Evolutionary conservation across 2,113 vertebrate genomes (phyloP).

Genomic region (Chamaetylas fuelleborni): DNA sequence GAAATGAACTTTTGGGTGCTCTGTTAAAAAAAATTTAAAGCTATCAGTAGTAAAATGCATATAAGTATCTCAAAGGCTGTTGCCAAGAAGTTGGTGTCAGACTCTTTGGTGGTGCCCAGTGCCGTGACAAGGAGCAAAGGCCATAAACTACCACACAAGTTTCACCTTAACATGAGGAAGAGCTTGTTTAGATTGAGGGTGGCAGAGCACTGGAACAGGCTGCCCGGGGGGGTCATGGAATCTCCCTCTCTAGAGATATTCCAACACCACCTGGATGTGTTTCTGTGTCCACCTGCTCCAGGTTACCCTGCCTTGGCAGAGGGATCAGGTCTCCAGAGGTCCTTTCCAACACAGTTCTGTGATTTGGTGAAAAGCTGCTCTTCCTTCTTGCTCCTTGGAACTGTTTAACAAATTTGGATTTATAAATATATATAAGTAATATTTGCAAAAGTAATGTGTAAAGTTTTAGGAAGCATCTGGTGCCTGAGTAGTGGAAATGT

Average conservation of each 20-base stretch:
- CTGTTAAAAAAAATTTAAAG: background rate
- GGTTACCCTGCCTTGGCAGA: background rate
- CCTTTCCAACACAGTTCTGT: background rate
- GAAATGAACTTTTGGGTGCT: rapidly evolving
- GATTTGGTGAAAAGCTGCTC: rapidly evolving
- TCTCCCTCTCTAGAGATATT: background rate
- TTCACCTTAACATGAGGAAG: background rate
- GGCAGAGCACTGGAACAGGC: background rate
- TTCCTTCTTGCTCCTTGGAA: background rate
- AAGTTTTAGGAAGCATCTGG: background rate
- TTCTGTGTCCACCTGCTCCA: background rate
- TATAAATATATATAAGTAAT: background rate
- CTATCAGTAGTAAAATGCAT: background rate
- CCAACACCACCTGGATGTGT: rapidly evolving
- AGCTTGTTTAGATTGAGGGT: background rate
- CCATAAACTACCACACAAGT: background rate
- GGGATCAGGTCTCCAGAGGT: rapidly evolving
- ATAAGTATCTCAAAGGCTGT: background rate
- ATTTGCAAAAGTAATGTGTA: background rate
- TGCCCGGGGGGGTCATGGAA: rapidly evolving
- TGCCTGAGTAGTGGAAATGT: background rate
- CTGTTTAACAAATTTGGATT: background rate
- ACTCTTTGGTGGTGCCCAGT: background rate
- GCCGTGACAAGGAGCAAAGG: too few species aligned
- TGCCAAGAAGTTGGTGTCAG: background rate